phyloP scores from a whole-genome alignment of 2,888 invertebrate species.

The Hoplodrina blanda region DNA sequence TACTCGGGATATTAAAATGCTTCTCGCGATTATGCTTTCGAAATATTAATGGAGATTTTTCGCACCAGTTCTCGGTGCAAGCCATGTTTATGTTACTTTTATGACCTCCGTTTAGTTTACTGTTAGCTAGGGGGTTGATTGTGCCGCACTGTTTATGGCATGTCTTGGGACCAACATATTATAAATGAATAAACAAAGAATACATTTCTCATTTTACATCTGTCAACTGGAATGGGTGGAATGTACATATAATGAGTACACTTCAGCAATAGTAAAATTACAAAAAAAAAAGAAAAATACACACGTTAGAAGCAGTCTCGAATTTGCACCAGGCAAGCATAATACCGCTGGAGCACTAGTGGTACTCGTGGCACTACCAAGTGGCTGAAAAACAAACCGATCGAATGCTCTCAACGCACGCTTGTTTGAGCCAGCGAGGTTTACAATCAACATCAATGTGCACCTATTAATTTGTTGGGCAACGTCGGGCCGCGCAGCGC shows the following conservation, averaged over 20 bases:
- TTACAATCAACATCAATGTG: constrained; percentile 37
- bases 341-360: constrained; percentile 7
- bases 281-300: constrained; percentile 3
- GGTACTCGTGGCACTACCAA: constrained; percentile 10
- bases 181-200: not conserved
- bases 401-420: constrained; percentile 24
- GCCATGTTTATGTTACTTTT: constrained; percentile 57
- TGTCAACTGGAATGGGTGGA: not conserved
- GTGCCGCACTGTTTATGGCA: constrained; percentile 18
- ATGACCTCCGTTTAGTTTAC: constrained; percentile 48
- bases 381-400: constrained; percentile 31
- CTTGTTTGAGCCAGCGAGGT: constrained; percentile 23
- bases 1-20: constrained; percentile 67
- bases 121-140: constrained; percentile 16
- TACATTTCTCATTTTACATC: not conserved
- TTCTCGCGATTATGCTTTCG: constrained; percentile 62
- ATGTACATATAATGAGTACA: not conserved
- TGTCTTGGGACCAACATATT: constrained; percentile 9
- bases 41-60: constrained; percentile 63
- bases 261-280: not conserved
- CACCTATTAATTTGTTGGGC: constrained; percentile 39
- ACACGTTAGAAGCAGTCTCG: not conserved
- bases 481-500: constrained; percentile 12
- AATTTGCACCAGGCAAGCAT: constrained; percentile 11
- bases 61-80: constrained; percentile 50